These are phyloP conservation scores for Perithous albicinctus DNA, from an alignment of 2,888 invertebrate genomes.

Conservation along the genomic window DNA sequence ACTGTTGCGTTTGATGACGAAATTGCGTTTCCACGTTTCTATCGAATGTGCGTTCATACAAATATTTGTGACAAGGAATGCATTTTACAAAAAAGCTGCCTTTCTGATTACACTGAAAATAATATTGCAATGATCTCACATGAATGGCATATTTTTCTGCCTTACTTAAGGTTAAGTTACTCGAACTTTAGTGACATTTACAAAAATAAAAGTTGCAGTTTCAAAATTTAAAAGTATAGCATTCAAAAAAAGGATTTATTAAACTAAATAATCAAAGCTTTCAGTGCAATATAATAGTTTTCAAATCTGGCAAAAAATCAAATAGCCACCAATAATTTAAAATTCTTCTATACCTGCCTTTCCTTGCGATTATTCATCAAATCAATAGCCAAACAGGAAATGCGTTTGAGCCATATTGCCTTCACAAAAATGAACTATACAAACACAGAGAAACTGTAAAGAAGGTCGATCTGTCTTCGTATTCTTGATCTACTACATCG, in stretches of 20 bases:
- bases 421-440: background rate
- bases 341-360: too few relatives aligned
- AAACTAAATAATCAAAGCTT: background rate
- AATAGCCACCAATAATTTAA: background rate
- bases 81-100: background rate
- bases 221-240: too few relatives aligned
- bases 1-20: background rate
- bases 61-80: background rate
- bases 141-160: too few relatives aligned
- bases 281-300: background rate
- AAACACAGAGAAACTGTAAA: background rate
- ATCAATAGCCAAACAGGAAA: constrained; percentile 2
- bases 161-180: too few relatives aligned
- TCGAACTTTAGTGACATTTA: too few relatives aligned
- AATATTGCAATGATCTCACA: too few relatives aligned
- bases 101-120: background rate
- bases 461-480: constrained; percentile 14
- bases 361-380: background rate
- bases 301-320: background rate
- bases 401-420: background rate
- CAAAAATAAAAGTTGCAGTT: too few relatives aligned
- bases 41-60: background rate
- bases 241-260: background rate
- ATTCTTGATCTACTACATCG: background rate
- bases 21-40: background rate